A percentile compares a stretch with the other conserved stretches of the same genome.
Evolutionary conservation across 2,113 vertebrate species (phyloP).

Genomic region (Clarias magur): DNA sequence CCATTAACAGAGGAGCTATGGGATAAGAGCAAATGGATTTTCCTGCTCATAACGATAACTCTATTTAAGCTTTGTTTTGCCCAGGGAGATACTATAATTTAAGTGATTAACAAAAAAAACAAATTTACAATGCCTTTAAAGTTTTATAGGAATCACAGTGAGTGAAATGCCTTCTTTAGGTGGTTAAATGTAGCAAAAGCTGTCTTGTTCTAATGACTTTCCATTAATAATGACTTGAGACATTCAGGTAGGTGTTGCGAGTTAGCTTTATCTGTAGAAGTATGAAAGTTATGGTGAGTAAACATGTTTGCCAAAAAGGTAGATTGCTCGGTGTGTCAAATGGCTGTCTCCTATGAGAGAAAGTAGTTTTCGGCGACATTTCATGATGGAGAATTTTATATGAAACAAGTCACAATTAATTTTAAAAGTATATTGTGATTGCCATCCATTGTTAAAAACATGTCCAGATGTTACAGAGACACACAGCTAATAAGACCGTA

Average conservation of each 20-base stretch:
- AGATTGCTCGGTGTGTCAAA: not conserved
- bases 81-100: not conserved
- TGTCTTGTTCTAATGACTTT: not conserved
- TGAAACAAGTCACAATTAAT: not conserved
- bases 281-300: not conserved
- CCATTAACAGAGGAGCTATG: not conserved
- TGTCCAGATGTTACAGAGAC: not conserved
- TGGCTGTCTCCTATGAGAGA: not conserved
- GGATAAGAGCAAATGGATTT: conserved; percentile 12
- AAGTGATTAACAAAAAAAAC: not conserved
- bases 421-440: not conserved
- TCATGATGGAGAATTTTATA: not conserved
- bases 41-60: not conserved
- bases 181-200: not conserved
- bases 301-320: not conserved
- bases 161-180: not conserved
- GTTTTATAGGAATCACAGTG: not conserved
- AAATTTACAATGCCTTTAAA: not conserved
- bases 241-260: not conserved
- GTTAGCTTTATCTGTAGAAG: not conserved
- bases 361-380: not conserved
- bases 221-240: not conserved
- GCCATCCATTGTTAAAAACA: not conserved
- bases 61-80: conserved; percentile 1
- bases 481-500: not conserved